These are phyloP conservation scores for Panagrolaimus sp. DNA, from an alignment of 1,140 invertebrate species.

Conservation along the genomic window DNA sequence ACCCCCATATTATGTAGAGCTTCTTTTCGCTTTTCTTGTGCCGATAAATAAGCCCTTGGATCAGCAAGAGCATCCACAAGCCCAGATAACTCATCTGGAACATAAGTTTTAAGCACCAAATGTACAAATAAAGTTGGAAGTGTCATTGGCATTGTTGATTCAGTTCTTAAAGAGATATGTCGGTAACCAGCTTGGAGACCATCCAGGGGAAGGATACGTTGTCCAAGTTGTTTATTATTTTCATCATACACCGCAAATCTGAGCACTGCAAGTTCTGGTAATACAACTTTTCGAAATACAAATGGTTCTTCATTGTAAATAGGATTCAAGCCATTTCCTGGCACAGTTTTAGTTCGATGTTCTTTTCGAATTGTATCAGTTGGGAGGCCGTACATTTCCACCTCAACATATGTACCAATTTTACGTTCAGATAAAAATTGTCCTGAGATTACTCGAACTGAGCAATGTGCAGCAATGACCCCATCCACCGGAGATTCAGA, in stretches of 20 bases:
- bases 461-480: constrained; percentile 95
- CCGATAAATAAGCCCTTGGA: constrained; percentile 79
- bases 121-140: constrained; percentile 97
- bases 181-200: constrained; percentile 86
- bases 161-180: constrained; percentile 91
- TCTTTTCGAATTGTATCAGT: constrained; percentile 98
- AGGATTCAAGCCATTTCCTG: constrained; percentile 90
- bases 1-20: constrained; percentile 90
- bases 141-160: constrained; percentile 97
- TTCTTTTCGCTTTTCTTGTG: constrained; percentile 75
- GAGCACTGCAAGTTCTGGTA: constrained; percentile 92
- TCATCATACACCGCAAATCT: constrained; percentile 98
- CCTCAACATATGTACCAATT: constrained; percentile 96
- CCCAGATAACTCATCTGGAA: constrained; percentile 95
- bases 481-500: constrained; percentile 98
- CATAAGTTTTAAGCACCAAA: constrained; percentile 98
- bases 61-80: constrained; percentile 95
- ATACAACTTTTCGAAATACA: constrained; percentile 91
- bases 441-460: constrained; percentile 94
- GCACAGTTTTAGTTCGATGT: constrained; percentile 88
- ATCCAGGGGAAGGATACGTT: constrained; percentile 91
- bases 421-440: constrained; percentile 99
- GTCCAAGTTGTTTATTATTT: constrained; percentile 89
- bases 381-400: constrained; percentile 98
- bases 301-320: constrained; percentile 98